A percentile compares a stretch with the other conserved stretches of the same genome.
Conservation (phyloP, 1,140 invertebrate genomes). For the Bicyclus anynana region DNA sequence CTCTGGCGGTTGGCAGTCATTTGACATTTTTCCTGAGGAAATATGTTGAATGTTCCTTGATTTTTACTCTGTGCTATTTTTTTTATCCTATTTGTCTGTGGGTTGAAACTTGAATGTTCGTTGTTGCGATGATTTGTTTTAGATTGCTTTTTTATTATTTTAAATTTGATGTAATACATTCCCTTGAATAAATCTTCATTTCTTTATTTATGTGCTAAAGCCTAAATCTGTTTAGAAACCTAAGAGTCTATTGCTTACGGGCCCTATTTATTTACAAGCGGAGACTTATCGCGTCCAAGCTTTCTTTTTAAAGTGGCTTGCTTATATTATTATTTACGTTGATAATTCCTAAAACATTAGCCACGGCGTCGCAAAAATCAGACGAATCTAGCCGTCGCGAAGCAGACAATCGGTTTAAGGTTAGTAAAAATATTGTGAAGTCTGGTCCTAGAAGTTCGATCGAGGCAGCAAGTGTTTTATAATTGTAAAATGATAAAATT, state of each 20-base stretch:
- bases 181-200: slow-evolving; percentile 14
- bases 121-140: slow-evolving; percentile 24
- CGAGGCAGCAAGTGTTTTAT: neutral
- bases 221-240: slow-evolving; percentile 14
- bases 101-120: slow-evolving; percentile 15
- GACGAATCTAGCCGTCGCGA: slow-evolving; percentile 39
- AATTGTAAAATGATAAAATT: too few species aligned
- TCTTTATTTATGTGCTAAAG: slow-evolving; percentile 12
- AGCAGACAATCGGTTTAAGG: slow-evolving; percentile 46
- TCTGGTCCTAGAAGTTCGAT: neutral
- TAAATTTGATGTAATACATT: slow-evolving; percentile 16
- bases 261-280: slow-evolving; percentile 21
- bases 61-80: too few species aligned
- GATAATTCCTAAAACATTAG: slow-evolving; percentile 28
- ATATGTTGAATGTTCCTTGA: too few species aligned
- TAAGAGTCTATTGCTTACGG: slow-evolving; percentile 11
- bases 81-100: too few species aligned
- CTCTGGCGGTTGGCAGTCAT: too few species aligned
- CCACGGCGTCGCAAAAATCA: slow-evolving; percentile 46
- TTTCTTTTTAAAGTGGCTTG: neutral
- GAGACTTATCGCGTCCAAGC: slow-evolving; percentile 11
- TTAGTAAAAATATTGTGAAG: slow-evolving; percentile 6
- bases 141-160: slow-evolving; percentile 23
- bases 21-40: too few species aligned
- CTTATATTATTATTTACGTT: slow-evolving; percentile 3